phyloP scores from a whole-genome alignment of 2,888 invertebrate genomes.

The Sepiola atlantica region DNA sequence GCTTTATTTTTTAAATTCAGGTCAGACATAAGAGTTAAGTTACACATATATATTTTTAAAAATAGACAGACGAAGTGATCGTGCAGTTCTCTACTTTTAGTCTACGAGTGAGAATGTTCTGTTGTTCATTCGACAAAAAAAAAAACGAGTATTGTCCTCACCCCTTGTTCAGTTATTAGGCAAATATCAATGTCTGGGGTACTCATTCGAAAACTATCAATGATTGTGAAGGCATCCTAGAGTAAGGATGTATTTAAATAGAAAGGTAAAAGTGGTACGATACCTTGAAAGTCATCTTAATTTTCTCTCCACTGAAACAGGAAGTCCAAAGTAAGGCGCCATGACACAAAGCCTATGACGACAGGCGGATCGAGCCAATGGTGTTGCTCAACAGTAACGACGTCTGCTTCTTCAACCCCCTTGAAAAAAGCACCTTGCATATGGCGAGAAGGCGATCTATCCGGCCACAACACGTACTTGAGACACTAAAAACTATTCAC shows the following conservation, averaged over 20 bases:
- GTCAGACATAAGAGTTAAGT: neutral
- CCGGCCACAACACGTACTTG: neutral
- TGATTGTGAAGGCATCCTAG: neutral
- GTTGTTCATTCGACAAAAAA: neutral
- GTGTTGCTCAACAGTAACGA: constrained; percentile 32
- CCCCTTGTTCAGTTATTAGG: neutral
- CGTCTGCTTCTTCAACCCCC: constrained; percentile 32
- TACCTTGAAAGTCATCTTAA: constrained; percentile 45
- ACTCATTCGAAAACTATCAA: neutral
- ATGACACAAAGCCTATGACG: constrained; percentile 44
- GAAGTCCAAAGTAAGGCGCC: constrained; percentile 45
- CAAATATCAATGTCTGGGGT: neutral
- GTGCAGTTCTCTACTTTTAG: neutral
- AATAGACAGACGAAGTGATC: neutral
- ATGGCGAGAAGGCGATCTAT: neutral
- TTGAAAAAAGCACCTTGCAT: neutral
- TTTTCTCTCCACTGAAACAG: constrained; percentile 45
- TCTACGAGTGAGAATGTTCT: neutral
- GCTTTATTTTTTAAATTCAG: neutral
- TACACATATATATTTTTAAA: too few relatives aligned
- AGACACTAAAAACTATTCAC: neutral
- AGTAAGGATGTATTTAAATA: neutral
- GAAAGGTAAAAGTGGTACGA: neutral
- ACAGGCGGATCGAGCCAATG: constrained; percentile 32
- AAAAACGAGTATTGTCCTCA: neutral